Evolutionary conservation across 2,888 invertebrate genomes (phyloP).

Genomic region (Cheilosia variabilis): DNA sequence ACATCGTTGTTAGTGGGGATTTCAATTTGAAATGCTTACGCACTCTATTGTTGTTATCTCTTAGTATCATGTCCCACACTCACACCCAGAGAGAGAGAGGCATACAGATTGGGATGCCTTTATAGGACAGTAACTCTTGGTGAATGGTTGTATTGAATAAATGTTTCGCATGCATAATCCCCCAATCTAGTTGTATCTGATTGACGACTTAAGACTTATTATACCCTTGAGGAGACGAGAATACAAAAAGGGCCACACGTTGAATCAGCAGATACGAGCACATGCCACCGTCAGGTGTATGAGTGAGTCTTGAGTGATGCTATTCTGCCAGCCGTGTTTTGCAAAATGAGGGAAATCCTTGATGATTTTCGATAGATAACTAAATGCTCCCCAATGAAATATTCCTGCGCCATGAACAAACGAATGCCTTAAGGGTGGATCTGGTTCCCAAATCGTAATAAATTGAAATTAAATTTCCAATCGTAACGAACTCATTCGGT

Average conservation of each 20-base stretch:
- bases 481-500: no score
- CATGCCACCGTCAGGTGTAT: background rate
- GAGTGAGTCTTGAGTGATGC: background rate
- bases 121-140: slow-evolving; percentile 30
- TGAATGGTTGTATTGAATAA: slow-evolving; percentile 48
- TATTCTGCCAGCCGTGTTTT: background rate
- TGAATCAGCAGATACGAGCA: background rate
- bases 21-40: slow-evolving; percentile 48
- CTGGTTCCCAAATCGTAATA: no score
- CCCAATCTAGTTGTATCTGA: slow-evolving; percentile 35
- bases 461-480: no score
- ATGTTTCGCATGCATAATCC: slow-evolving; percentile 62
- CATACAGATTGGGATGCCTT: background rate
- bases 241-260: background rate
- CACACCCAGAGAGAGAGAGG: background rate
- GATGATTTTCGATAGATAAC: slow-evolving; percentile 27
- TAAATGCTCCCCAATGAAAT: slow-evolving; percentile 25
- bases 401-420: background rate
- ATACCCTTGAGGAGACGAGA: background rate
- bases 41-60: background rate
- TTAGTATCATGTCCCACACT: background rate
- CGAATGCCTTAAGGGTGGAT: background rate
- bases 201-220: slow-evolving; percentile 29
- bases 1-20: slow-evolving; percentile 38
- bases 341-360: slow-evolving; percentile 16